Conservation (phyloP, 2,113 vertebrate genomes). For the Tursiops truncatus region DNA sequence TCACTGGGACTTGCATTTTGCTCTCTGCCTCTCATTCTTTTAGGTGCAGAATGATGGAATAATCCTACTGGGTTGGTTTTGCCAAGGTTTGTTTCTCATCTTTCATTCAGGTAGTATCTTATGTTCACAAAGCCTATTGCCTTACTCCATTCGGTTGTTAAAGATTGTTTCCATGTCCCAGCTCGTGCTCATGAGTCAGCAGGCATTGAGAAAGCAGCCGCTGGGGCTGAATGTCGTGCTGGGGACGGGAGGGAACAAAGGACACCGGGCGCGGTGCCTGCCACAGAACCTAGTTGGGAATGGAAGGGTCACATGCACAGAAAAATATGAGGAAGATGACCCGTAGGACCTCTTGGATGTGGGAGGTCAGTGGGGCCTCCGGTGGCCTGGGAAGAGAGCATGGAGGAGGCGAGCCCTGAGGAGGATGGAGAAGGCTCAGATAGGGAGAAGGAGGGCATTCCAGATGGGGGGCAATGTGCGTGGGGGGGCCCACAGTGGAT, state of each 20-base stretch:
- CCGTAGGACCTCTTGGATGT: background rate
- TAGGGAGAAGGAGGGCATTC: background rate
- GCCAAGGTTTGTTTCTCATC: background rate
- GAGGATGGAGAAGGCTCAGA: background rate
- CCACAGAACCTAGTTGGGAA: fast-evolving
- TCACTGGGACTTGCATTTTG: conserved; percentile 42
- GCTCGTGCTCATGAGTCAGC: background rate
- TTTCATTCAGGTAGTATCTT: background rate
- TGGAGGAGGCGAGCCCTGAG: background rate
- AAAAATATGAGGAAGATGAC: background rate
- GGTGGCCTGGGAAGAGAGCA: background rate
- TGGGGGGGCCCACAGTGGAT: background rate
- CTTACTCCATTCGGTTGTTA: background rate
- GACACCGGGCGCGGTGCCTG: background rate
- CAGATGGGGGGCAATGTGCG: background rate
- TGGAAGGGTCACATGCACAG: background rate
- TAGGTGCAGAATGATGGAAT: conserved; percentile 21
- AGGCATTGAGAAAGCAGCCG: background rate
- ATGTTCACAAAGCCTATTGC: background rate
- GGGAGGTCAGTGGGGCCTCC: background rate
- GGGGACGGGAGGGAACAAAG: background rate
- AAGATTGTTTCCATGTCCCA: background rate
- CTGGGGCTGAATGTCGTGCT: background rate
- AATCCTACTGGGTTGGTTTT: background rate
- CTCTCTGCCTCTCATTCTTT: background rate